Conservation (phyloP, 1,140 invertebrate species). For the Globodera ellingtonae region DNA sequence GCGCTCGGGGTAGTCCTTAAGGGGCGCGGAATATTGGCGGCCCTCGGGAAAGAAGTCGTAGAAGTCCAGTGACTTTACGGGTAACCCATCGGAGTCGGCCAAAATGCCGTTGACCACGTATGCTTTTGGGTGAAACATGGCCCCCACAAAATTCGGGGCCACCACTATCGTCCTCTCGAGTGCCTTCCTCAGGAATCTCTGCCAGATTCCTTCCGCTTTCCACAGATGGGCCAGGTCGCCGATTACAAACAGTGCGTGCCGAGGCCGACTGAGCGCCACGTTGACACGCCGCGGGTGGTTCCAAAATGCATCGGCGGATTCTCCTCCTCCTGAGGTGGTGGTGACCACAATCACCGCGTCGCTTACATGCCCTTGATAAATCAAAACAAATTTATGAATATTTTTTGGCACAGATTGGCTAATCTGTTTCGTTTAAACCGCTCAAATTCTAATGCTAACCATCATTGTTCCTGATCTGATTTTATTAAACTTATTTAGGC, state of each 20-base stretch:
- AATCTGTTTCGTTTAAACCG: too few species aligned
- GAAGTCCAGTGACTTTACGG: background rate
- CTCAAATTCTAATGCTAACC: too few species aligned
- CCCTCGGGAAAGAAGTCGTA: background rate
- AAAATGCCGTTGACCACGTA: background rate
- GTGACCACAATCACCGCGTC: background rate
- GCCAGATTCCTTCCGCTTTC: conserved; percentile 4
- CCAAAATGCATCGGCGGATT: background rate
- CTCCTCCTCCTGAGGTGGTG: background rate
- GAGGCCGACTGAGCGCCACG: conserved; percentile 4
- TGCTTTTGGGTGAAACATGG: background rate
- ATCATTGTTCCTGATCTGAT: too few species aligned
- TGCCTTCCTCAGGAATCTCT: background rate
- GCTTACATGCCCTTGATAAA: background rate
- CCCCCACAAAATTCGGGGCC: background rate
- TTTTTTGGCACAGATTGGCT: too few species aligned
- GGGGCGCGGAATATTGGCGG: background rate
- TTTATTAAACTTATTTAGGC: too few species aligned
- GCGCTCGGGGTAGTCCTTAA: background rate
- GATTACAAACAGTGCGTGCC: background rate
- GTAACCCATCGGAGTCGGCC: background rate
- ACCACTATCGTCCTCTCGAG: background rate
- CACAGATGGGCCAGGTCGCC: background rate
- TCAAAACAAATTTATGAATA: too few species aligned
- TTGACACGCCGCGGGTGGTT: conserved; percentile 1